Evolutionary conservation across 2,113 vertebrate species (phyloP).

Genomic region (Esox niger): DNA sequence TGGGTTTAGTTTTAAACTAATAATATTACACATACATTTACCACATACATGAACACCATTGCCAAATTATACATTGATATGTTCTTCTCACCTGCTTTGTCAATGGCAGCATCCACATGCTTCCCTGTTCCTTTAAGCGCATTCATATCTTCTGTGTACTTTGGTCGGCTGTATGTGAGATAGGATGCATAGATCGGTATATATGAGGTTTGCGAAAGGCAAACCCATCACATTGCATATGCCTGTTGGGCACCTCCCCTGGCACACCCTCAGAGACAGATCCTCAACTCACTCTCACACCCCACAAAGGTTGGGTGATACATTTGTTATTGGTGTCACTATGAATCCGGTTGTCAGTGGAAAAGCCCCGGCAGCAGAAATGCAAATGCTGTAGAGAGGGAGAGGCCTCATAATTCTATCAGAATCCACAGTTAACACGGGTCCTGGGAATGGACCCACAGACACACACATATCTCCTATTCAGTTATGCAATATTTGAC

Average conservation of each 20-base stretch:
- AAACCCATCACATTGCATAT: too few species aligned
- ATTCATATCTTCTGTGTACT: slow-evolving; percentile 28
- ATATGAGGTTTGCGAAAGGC: background rate
- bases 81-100: slow-evolving; percentile 42
- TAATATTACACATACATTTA: background rate
- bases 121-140: background rate
- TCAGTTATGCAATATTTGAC: too few species aligned
- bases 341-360: too few species aligned
- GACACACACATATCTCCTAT: background rate
- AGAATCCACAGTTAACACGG: background rate
- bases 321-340: background rate
- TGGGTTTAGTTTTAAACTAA: background rate
- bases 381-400: too few species aligned
- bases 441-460: background rate
- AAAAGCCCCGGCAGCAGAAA: too few species aligned
- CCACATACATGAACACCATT: too few species aligned
- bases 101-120: slow-evolving; percentile 26
- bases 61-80: background rate
- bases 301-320: background rate
- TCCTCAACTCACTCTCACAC: background rate
- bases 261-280: background rate
- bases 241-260: too few species aligned
- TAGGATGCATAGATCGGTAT: background rate
- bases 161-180: background rate
- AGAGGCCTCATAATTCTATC: background rate